Conservation (phyloP, 2,888 invertebrate species). For the Helobdella robusta region DNA sequence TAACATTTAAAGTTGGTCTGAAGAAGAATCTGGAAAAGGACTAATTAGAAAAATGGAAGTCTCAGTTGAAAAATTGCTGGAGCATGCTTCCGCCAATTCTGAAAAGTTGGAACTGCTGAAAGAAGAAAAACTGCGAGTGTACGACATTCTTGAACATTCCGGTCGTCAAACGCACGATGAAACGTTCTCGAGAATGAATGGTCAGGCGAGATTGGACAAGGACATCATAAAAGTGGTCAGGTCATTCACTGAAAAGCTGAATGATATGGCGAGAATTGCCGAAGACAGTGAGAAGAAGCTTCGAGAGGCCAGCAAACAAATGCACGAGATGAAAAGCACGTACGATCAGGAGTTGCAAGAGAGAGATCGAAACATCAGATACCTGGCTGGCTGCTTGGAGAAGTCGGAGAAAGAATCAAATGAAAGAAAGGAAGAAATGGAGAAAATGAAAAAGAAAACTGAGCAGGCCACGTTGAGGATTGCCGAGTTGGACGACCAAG, state of each 20-base stretch:
- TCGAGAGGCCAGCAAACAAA: background rate
- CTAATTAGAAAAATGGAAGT: slow-evolving; percentile 9
- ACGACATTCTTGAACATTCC: too few species aligned
- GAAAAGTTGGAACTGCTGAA: slow-evolving; percentile 2
- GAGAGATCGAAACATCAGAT: slow-evolving; percentile 25
- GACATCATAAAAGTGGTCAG: background rate
- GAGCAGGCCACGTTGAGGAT: slow-evolving; percentile 22
- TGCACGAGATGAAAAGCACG: slow-evolving; percentile 18
- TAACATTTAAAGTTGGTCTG: slow-evolving; percentile 2
- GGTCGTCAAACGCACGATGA: too few species aligned
- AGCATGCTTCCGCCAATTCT: background rate
- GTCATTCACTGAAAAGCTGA: background rate
- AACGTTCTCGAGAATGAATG: too few species aligned
- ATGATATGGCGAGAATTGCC: background rate
- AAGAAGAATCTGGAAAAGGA: background rate
- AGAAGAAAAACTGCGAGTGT: slow-evolving; percentile 18
- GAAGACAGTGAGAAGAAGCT: slow-evolving; percentile 11
- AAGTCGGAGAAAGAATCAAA: slow-evolving; percentile 17
- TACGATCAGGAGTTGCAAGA: slow-evolving; percentile 24
- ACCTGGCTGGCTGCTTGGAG: slow-evolving; percentile 24
- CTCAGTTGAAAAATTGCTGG: slow-evolving; percentile 17
- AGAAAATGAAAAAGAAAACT: slow-evolving; percentile 18
- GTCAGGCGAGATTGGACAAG: background rate
- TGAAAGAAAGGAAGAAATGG: slow-evolving; percentile 5
- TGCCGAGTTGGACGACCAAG: slow-evolving; percentile 18